Evolutionary conservation across 2,888 invertebrate genomes (phyloP), one percentile per base, ranked within the genome.

Genomic region (Chymomyza caudatula): DNA sequence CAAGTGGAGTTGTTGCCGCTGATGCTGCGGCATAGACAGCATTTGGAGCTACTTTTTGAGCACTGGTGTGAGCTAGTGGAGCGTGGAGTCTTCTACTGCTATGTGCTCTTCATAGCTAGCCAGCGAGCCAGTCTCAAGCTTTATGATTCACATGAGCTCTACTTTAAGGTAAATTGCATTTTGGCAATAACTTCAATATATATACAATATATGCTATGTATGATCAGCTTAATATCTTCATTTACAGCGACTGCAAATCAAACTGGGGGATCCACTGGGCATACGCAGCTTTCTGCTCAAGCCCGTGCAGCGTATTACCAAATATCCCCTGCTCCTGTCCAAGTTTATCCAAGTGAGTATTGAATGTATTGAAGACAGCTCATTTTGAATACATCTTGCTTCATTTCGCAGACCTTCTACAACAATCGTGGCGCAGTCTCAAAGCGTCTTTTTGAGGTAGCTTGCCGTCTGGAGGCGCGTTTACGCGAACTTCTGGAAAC

Each of bases 121-220:
- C 72, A 72, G 17, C 61, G 72, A 0, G 62, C 60, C 5, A 69
- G 74, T 23, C 29, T 53, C 4, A 43, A 22, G 3, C 62, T 74
- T 2, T 74, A 67, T 43, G 22, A 57, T 22, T 13, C 22, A 1
- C 58, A 74, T 47, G 67, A 69, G 47, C 2, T 56, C 0, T 74
- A 59, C 57, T 75, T 75, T 52, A 74, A 71, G 71, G 74, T 69
- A 53, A 65, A 65, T 54, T n/a, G n/a, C n/a, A n/a, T n/a, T n/a
- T n/a, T n/a, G n/a, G n/a, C n/a, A n/a, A n/a, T n/a, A n/a, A n/a
- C n/a, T n/a, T n/a, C n/a, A n/a, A n/a, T n/a, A n/a, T n/a, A n/a
- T n/a, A n/a, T n/a, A n/a, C n/a, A 23, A 52, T 52, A 23, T 22
- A 25, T 13, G 0, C 1, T 22, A 52, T 25, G 1, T 22, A 25